Evolutionary conservation across 1,140 invertebrate species (phyloP).

Genomic region (Pogonomyrmex barbatus): DNA sequence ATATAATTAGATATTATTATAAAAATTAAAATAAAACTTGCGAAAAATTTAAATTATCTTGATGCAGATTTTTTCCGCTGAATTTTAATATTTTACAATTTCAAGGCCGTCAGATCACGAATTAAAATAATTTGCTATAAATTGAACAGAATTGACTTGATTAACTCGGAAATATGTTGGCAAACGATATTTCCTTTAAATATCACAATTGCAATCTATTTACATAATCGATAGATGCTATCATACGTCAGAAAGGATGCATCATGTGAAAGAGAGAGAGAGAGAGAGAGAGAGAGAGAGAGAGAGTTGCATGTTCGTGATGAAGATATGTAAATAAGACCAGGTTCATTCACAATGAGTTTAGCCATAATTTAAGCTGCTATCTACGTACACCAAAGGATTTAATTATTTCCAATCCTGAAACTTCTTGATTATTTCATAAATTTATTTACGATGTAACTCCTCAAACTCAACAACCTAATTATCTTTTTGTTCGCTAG

Average conservation of each 20-base stretch:
- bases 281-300: background rate
- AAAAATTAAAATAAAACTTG: no score
- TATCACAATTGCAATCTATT: conserved; percentile 24
- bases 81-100: conserved; percentile 49
- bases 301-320: background rate
- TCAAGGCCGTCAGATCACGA: conserved; percentile 16
- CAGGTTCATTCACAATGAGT: background rate
- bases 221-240: conserved; percentile 33
- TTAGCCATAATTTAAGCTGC: background rate
- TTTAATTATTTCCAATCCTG: background rate
- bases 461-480: background rate
- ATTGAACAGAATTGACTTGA: conserved; percentile 41
- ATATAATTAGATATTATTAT: background rate
- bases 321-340: conserved; percentile 11
- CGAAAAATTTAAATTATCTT: background rate
- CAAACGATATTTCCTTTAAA: background rate
- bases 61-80: background rate
- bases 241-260: background rate
- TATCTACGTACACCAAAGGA: background rate
- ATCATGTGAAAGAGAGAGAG: background rate
- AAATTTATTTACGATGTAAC: background rate
- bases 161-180: conserved; percentile 22
- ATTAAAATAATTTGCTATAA: conserved; percentile 10
- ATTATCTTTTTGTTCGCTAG: background rate
- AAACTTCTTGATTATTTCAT: background rate